phyloP scores from a whole-genome alignment of 2,113 vertebrate species.

The Hylia prasina region DNA sequence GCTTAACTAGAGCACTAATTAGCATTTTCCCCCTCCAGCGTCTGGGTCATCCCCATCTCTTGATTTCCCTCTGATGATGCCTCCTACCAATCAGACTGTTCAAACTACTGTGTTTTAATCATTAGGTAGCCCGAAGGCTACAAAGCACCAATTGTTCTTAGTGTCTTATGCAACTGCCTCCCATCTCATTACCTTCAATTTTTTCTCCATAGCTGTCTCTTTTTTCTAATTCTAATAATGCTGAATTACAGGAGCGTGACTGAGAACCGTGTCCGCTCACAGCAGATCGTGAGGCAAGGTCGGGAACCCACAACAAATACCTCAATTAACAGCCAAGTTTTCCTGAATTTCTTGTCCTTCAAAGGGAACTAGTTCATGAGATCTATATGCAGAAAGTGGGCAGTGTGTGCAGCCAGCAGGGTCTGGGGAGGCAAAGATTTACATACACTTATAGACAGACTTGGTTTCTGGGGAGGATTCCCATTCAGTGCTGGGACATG shows the following conservation, averaged over 20 bases:
- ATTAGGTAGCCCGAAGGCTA: constrained; percentile 39
- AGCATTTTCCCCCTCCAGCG: not conserved
- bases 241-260: constrained; percentile 52
- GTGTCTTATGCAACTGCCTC: constrained; percentile 23
- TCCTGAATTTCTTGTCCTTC: not conserved
- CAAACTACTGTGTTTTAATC: constrained; percentile 41
- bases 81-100: constrained; percentile 14
- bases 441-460: not conserved
- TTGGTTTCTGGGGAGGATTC: not conserved
- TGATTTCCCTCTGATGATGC: not conserved
- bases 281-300: not conserved
- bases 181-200: constrained; percentile 59
- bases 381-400: not conserved
- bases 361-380: not conserved
- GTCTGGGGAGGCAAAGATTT: not conserved
- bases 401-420: not conserved
- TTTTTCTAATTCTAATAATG: constrained; percentile 38
- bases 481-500: not conserved
- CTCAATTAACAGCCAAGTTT: constrained; percentile 27
- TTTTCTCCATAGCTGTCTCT: constrained; percentile 26
- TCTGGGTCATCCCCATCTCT: not conserved
- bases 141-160: constrained; percentile 48
- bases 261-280: not conserved
- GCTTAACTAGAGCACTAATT: constrained; percentile 36
- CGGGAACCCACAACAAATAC: constrained; percentile 21